These are phyloP conservation scores for Eudorcas thomsonii DNA, from an alignment of 2,113 vertebrate species.

Conservation along the genomic window DNA sequence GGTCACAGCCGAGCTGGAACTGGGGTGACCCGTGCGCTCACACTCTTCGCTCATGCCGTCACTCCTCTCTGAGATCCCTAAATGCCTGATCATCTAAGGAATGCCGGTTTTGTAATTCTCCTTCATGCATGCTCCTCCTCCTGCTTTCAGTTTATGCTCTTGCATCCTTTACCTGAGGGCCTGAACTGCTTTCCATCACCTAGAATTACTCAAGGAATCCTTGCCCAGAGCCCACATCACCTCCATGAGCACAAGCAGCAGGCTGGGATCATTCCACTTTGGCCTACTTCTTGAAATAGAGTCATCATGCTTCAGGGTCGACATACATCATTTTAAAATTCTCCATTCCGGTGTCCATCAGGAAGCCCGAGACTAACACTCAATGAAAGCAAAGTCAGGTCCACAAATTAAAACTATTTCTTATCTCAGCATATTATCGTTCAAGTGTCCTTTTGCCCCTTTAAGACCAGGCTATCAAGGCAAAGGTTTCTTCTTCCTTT, in stretches of 20 bases:
- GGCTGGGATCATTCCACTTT: background rate
- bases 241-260: background rate
- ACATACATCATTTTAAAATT: background rate
- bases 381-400: background rate
- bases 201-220: background rate
- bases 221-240: constrained; percentile 7
- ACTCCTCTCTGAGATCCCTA: background rate
- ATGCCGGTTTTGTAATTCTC: background rate
- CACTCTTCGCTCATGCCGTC: background rate
- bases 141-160: background rate
- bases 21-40: background rate
- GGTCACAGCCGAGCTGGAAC: background rate
- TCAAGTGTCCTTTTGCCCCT: background rate
- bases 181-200: background rate
- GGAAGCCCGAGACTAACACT: background rate
- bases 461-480: background rate
- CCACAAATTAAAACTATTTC: background rate
- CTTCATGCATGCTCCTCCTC: background rate
- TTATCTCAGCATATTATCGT: background rate
- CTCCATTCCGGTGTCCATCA: background rate
- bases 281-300: background rate
- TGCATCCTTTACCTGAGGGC: background rate
- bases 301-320: background rate
- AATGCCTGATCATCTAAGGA: background rate
- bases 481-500: background rate